phyloP scores from a whole-genome alignment of 1,140 invertebrate genomes.

The Camponotus floridanus region DNA sequence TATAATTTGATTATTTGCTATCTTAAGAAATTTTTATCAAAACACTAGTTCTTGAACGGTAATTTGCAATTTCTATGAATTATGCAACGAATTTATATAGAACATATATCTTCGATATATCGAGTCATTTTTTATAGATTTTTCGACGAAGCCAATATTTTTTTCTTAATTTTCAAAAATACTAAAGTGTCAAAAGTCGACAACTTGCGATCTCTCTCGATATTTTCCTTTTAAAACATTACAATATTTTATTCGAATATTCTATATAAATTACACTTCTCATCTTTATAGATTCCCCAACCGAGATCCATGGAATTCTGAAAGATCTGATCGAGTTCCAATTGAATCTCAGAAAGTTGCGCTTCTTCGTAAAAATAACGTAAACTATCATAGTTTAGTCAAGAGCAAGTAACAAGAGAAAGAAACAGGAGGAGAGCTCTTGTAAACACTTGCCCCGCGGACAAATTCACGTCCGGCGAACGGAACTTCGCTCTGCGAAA shows the following conservation, averaged over 20 bases:
- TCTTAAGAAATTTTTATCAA: background rate
- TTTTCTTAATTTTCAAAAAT: background rate
- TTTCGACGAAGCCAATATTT: background rate
- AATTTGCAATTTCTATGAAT: slow-evolving; percentile 18
- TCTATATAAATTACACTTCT: too few species aligned
- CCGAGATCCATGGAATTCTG: too few species aligned
- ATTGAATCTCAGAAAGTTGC: too few species aligned
- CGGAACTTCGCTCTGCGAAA: slow-evolving; percentile 16
- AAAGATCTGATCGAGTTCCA: too few species aligned
- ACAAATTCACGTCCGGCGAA: background rate
- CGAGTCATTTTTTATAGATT: too few species aligned
- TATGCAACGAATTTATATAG: background rate
- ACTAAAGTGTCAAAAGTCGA: background rate
- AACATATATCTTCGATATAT: too few species aligned
- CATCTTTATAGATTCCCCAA: too few species aligned
- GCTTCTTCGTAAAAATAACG: too few species aligned
- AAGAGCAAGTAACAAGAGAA: background rate
- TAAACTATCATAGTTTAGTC: background rate
- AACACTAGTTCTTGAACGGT: background rate
- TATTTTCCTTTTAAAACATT: too few species aligned
- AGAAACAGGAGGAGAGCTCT: background rate
- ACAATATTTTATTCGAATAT: too few species aligned
- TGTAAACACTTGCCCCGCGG: slow-evolving; percentile 9
- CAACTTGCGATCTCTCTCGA: background rate
- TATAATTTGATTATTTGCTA: background rate